A percentile compares a stretch with the other conserved stretches of the same genome.
Conservation (phyloP, 2,888 invertebrate species). For the Cryptocephalus primarius region DNA sequence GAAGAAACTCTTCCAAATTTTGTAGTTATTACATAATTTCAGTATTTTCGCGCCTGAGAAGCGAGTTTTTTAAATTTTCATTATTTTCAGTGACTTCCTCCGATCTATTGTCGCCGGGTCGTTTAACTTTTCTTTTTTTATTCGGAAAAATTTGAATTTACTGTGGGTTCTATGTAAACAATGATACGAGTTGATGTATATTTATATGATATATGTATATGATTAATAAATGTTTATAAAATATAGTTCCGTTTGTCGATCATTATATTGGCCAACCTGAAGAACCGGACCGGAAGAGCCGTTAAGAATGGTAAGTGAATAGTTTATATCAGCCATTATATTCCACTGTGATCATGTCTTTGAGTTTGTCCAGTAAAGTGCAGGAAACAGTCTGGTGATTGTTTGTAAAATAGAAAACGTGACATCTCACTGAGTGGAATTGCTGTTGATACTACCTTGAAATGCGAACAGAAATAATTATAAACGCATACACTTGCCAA, state of each 20-base stretch:
- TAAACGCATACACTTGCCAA: too few relatives aligned
- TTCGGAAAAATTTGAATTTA: neutral
- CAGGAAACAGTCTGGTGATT: too few relatives aligned
- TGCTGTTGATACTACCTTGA: too few relatives aligned
- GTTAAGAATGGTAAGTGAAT: too few relatives aligned
- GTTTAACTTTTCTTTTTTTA: neutral
- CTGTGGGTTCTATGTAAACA: neutral
- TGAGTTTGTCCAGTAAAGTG: too few relatives aligned
- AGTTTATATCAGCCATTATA: too few relatives aligned
- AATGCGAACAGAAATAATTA: too few relatives aligned
- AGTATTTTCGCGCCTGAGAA: constrained; percentile 2
- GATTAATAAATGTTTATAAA: constrained; percentile 9
- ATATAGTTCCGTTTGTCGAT: constrained; percentile 2
- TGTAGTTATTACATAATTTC: constrained; percentile 44
- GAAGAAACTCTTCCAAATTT: constrained; percentile 93
- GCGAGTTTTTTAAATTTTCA: constrained; percentile 4
- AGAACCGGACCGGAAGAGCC: too few relatives aligned
- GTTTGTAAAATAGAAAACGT: too few relatives aligned
- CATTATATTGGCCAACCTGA: neutral
- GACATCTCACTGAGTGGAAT: too few relatives aligned
- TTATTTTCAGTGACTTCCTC: neutral
- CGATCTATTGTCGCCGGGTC: neutral
- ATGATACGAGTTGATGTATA: constrained; percentile 7
- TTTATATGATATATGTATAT: constrained; percentile 8
- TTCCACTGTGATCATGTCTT: too few relatives aligned